These are phyloP conservation scores for Poeciliopsis gracilis DNA, from an alignment of 2,797 vertebrate genomes.

Conservation along the genomic window DNA sequence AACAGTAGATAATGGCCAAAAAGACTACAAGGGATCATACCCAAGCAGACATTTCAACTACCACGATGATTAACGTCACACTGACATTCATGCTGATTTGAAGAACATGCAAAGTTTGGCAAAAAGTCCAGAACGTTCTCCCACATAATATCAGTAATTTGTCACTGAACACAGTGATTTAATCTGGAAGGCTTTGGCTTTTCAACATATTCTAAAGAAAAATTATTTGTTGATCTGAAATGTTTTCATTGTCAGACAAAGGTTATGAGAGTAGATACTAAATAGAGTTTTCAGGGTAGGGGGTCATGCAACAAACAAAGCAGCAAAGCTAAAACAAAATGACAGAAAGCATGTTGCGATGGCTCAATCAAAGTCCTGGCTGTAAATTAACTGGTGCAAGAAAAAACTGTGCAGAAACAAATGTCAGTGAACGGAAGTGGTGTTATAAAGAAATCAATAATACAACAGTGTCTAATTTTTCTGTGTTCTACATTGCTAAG, in stretches of 20 bases:
- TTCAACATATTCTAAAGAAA: background rate
- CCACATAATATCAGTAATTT: background rate
- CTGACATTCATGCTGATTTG: slow-evolving; percentile 13
- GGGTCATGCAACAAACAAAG: background rate
- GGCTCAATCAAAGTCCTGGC: background rate
- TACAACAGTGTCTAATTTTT: background rate
- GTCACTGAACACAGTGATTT: background rate
- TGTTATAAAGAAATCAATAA: background rate
- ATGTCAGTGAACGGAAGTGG: background rate
- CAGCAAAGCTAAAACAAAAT: background rate
- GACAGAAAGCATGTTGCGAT: background rate
- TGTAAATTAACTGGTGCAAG: background rate
- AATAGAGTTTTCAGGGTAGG: background rate
- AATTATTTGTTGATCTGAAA: background rate
- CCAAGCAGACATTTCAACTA: slow-evolving; percentile 17
- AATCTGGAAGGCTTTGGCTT: background rate
- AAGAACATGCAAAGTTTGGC: background rate
- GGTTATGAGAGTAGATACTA: background rate
- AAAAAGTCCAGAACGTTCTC: background rate
- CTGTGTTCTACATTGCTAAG: background rate
- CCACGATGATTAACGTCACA: slow-evolving; percentile 17
- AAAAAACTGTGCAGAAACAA: background rate
- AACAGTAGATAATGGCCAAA: slow-evolving; percentile 24
- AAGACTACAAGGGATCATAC: background rate
- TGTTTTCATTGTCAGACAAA: background rate